Conservation (phyloP, 2,113 vertebrate species). For the Peromyscus californicus region DNA sequence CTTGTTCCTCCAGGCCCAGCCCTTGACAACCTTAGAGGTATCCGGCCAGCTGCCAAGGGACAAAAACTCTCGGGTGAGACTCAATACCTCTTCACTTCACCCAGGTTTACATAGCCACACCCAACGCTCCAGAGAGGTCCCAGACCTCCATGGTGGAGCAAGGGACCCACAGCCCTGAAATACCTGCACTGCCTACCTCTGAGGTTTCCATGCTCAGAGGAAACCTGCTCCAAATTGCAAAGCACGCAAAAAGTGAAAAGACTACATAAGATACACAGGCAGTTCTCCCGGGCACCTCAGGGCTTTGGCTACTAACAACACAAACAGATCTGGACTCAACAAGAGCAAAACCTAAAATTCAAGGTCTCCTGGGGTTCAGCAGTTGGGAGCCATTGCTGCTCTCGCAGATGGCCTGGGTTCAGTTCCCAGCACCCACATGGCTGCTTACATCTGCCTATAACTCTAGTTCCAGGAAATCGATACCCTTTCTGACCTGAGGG, state of each 20-base stretch:
- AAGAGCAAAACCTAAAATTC: neutral
- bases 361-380: neutral
- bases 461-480: neutral
- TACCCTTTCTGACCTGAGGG: neutral
- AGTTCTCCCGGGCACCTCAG: neutral
- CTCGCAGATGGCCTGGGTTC: neutral
- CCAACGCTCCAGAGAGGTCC: neutral
- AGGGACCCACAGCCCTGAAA: neutral
- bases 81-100: neutral
- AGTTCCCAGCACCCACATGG: neutral
- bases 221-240: neutral
- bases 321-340: neutral
- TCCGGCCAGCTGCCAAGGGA: neutral
- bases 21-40: neutral
- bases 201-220: neutral
- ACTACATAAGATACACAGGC: neutral
- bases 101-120: neutral
- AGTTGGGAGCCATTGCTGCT: neutral
- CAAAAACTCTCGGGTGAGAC: neutral
- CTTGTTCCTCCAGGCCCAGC: neutral
- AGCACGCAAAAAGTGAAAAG: neutral
- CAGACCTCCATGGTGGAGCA: accelerated
- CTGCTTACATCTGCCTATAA: neutral
- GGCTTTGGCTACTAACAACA: neutral
- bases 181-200: neutral